phyloP scores from a whole-genome alignment of 1,140 invertebrate genomes.

The Monomorium pharaonis region DNA sequence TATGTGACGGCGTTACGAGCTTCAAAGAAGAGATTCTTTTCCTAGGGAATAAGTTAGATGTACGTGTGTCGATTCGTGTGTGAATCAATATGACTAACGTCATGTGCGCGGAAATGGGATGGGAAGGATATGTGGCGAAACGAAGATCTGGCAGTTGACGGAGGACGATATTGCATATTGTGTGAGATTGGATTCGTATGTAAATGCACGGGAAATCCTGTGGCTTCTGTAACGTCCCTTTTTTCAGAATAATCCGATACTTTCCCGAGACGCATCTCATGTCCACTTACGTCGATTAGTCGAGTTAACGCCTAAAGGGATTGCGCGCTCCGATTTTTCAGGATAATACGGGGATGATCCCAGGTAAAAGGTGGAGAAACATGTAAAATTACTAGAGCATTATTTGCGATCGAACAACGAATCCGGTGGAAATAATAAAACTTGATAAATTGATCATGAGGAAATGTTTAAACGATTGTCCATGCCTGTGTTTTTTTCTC shows the following conservation, averaged over 20 bases:
- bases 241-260: slow-evolving; percentile 37
- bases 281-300: slow-evolving; percentile 53
- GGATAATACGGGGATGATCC: not conserved
- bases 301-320: slow-evolving; percentile 17
- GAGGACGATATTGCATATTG: slow-evolving; percentile 54
- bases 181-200: slow-evolving; percentile 56
- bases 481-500: not conserved
- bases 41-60: not conserved
- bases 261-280: not conserved
- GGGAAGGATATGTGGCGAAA: slow-evolving; percentile 36
- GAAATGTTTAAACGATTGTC: not conserved
- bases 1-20: not conserved
- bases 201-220: slow-evolving; percentile 49
- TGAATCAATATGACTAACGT: slow-evolving; percentile 55
- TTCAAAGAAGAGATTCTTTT: not conserved
- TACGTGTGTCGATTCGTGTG: slow-evolving; percentile 22
- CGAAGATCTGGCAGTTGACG: slow-evolving; percentile 46
- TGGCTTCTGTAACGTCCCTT: slow-evolving; percentile 5
- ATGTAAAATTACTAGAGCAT: slow-evolving; percentile 35
- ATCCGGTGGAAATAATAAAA: slow-evolving; percentile 51
- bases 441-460: slow-evolving; percentile 10
- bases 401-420: slow-evolving; percentile 22
- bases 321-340: not conserved
- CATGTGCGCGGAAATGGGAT: not conserved
- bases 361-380: not conserved